Evolutionary conservation across 2,888 invertebrate species (phyloP).

Genomic region (Acronicta psi): DNA sequence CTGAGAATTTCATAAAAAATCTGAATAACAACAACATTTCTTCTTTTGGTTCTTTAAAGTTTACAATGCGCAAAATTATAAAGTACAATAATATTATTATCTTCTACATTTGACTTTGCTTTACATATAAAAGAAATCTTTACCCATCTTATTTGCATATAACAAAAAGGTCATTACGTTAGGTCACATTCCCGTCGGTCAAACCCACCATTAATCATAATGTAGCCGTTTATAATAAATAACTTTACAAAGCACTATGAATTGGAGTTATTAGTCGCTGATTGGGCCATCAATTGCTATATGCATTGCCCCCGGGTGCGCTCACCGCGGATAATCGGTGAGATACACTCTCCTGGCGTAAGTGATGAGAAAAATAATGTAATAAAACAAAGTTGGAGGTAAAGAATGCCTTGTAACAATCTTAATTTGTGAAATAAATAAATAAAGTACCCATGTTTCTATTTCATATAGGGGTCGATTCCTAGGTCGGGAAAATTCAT

Average conservation of each 20-base stretch:
- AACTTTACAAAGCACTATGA: conserved; percentile 49
- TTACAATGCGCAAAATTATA: too few relatives aligned
- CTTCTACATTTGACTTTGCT: too few relatives aligned
- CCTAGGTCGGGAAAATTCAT: too few relatives aligned
- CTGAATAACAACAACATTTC: too few relatives aligned
- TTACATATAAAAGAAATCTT: background rate
- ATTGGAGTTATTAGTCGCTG: conserved; percentile 64
- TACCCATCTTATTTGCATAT: conserved; percentile 11
- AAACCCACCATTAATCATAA: conserved; percentile 46
- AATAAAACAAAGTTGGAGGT: too few relatives aligned
- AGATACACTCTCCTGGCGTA: conserved; percentile 24
- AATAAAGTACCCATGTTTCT: too few relatives aligned
- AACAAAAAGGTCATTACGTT: conserved; percentile 8
- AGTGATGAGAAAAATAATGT: conserved; percentile 21
- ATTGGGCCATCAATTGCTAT: conserved; percentile 71
- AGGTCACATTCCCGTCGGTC: conserved; percentile 32
- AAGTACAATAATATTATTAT: too few relatives aligned
- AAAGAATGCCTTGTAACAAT: too few relatives aligned
- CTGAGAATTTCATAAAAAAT: too few relatives aligned
- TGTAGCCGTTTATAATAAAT: conserved; percentile 43
- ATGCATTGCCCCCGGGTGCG: conserved; percentile 61
- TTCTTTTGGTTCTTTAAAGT: too few relatives aligned
- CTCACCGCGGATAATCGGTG: conserved; percentile 59
- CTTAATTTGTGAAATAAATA: too few relatives aligned
- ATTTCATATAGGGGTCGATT: too few relatives aligned